Base-by-base conservation (phyloP, 1,140 invertebrate species). In the Geopemphigus sp. region DNA sequence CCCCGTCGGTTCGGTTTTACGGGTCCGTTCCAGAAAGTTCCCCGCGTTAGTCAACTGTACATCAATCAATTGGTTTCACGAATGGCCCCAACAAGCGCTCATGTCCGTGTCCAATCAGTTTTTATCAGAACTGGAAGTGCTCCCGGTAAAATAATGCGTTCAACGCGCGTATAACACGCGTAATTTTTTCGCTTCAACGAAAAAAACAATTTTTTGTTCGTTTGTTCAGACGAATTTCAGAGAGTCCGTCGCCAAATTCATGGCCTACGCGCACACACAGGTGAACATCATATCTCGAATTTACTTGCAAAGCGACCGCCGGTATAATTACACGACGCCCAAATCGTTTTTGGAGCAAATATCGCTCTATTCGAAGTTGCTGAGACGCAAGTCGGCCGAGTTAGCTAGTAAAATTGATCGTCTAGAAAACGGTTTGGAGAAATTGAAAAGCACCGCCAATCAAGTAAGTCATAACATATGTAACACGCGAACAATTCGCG, bases 281-380 rank as follows among this genome's bases (percentile, higher is more conserved):
- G 96, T 98, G 0, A 98, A 97, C 85, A 89, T 92, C 72, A 94
- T 93, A 81, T 97, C 95, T 68, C 91, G 92, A 81, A 86, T 91
- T 12, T 98, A 96, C 85, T 87, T 97, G 57, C 88, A 90, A 70
- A 96, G 95, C 85, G 96, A 98, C 84, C 89, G 94, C 68, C 89
- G 96, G 54, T 97, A 96, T 85, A 98, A 98, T 86, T 98, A 98
- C 84, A 98, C 96, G 0, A 98, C 97, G 12, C 97, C 97, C 1
- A 98, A 98, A 86, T 96, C 94, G 82, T 98, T 96, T 86, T 86
- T 98, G 50, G 96, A 98, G 85, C 95, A 98, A 88, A 98, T 98
- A 73, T 94, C 92, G 84, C 87, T 98, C 17, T 98, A 98, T 85
- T 90, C 91, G 0, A 95, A 95, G 85, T 86, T 98, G 29, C 88